Evolutionary conservation across 2,797 vertebrate genomes (phyloP).

Genomic region (Leucoraja ocellata): DNA sequence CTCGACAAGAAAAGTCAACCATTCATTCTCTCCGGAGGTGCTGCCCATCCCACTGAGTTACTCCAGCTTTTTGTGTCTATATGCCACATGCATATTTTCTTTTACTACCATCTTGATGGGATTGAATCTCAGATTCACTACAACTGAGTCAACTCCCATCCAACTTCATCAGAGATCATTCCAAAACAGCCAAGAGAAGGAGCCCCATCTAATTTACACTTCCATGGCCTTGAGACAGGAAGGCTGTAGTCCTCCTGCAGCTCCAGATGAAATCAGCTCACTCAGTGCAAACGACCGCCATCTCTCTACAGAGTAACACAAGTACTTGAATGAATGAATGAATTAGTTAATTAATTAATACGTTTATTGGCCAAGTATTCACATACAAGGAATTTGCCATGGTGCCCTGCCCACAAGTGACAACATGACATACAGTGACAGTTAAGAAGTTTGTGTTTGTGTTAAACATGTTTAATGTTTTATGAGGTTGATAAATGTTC

Average conservation of each 20-base stretch:
- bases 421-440: too few species aligned
- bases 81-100: not conserved
- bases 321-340: too few species aligned
- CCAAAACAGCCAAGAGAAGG: not conserved
- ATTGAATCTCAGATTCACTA: not conserved
- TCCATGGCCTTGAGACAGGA: not conserved
- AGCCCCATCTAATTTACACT: not conserved
- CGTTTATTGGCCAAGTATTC: too few species aligned
- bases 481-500: not conserved
- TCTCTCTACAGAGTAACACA: not conserved
- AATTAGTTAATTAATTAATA: too few species aligned
- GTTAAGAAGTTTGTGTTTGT: too few species aligned
- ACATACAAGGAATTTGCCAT: too few species aligned
- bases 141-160: not conserved
- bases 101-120: not conserved
- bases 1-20: too few species aligned
- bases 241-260: not conserved
- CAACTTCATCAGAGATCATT: not conserved
- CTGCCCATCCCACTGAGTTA: too few species aligned
- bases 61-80: not conserved
- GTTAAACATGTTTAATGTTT: too few species aligned
- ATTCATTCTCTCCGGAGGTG: too few species aligned
- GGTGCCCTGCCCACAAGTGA: too few species aligned
- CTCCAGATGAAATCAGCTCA: not conserved
- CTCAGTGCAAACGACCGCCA: not conserved